Evolutionary conservation across 1,140 invertebrate species (phyloP).

Genomic region (Ganaspis sp.): DNA sequence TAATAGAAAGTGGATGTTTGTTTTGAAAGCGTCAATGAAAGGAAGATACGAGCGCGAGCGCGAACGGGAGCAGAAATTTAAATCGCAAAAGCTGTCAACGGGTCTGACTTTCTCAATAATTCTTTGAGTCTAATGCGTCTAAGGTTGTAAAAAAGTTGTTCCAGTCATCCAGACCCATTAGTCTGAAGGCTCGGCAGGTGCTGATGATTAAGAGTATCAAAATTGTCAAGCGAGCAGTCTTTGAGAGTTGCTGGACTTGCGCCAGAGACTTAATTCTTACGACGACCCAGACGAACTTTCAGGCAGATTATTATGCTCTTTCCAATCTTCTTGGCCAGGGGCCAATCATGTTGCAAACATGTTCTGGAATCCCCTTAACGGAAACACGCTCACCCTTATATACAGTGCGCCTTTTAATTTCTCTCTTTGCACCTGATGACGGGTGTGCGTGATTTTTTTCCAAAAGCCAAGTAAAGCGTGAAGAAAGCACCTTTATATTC

Average conservation of each 20-base stretch:
- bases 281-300: slow-evolving; percentile 14
- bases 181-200: slow-evolving; percentile 32
- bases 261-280: slow-evolving; percentile 33
- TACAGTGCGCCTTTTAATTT: not conserved
- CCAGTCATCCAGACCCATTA: slow-evolving; percentile 37
- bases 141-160: slow-evolving; percentile 3
- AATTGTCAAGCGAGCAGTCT: slow-evolving; percentile 28
- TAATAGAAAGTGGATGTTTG: too few relatives aligned
- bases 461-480: not conserved
- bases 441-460: not conserved
- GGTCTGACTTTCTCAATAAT: not conserved
- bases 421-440: slow-evolving; percentile 1
- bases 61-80: not conserved
- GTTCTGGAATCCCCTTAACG: slow-evolving; percentile 51
- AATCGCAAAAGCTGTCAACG: not conserved
- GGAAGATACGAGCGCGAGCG: not conserved
- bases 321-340: slow-evolving; percentile 34
- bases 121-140: not conserved
- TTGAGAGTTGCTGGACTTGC: slow-evolving; percentile 12
- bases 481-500: not conserved
- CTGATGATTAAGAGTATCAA: slow-evolving; percentile 39
- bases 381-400: slow-evolving; percentile 16
- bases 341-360: slow-evolving; percentile 54
- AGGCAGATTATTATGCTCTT: slow-evolving; percentile 35
- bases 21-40: not conserved